These are phyloP conservation scores for Chinchilla lanigera DNA, from an alignment of 2,113 vertebrate species.

Conservation along the genomic window DNA sequence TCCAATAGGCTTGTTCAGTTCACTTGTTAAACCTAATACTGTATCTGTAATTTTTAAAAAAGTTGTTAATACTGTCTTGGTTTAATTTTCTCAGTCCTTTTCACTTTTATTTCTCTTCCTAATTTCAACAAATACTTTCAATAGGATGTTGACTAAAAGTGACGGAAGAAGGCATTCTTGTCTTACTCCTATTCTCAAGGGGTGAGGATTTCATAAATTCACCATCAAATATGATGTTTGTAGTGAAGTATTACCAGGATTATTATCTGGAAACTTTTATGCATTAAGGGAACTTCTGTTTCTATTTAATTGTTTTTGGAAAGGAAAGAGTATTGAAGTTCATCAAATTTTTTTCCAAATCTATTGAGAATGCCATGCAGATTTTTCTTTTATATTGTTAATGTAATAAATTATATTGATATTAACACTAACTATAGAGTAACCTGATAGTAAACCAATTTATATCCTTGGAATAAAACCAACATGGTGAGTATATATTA, in stretches of 20 bases:
- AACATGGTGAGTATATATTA: neutral
- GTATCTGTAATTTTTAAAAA: neutral
- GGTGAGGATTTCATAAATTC: neutral
- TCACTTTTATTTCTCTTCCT: neutral
- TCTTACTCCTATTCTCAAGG: neutral
- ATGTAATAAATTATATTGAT: neutral
- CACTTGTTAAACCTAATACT: neutral
- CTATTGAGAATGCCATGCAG: neutral
- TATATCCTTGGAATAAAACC: neutral
- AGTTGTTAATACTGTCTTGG: neutral
- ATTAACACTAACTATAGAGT: neutral
- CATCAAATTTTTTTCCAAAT: neutral
- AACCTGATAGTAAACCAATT: neutral
- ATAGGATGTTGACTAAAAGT: neutral
- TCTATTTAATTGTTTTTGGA: neutral
- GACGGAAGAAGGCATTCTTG: neutral
- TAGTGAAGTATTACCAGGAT: neutral
- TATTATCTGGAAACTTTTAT: neutral
- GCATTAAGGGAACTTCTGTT: neutral
- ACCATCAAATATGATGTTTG: neutral
- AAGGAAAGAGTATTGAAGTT: neutral
- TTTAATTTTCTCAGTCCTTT: neutral
- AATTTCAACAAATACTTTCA: neutral
- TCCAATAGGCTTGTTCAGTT: neutral
- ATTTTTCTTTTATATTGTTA: neutral